A percentile compares a stretch with the other conserved stretches of the same genome.
Evolutionary conservation across 1,140 invertebrate species (phyloP).

Genomic region (Drosophila kohkoa): DNA sequence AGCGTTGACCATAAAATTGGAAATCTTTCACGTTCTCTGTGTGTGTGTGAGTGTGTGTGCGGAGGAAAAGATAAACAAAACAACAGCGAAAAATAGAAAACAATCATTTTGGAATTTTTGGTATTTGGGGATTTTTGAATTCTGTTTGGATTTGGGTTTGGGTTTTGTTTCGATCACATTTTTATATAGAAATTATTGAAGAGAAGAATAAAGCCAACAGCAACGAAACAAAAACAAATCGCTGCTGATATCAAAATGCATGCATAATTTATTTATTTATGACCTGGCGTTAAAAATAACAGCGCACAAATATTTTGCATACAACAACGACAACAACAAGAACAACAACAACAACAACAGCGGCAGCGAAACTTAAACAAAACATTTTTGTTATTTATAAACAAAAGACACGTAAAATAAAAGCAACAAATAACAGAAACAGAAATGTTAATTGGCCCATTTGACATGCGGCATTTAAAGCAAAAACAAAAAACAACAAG

Average conservation of each 20-base stretch:
- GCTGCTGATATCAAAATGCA: constrained; percentile 44
- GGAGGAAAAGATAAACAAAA: constrained; percentile 65
- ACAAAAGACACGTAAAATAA: constrained; percentile 62
- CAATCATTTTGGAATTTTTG: constrained; percentile 65
- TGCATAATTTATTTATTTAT: constrained; percentile 70
- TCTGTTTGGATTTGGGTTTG: constrained; percentile 46
- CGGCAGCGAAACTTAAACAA: constrained; percentile 60
- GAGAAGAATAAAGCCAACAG: constrained; percentile 38
- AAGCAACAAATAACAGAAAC: constrained; percentile 75
- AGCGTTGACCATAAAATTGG: constrained; percentile 79
- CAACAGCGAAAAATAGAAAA: constrained; percentile 49
- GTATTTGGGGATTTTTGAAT: constrained; percentile 14
- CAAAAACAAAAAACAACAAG: constrained; percentile 3
- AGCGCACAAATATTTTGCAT: constrained; percentile 72
- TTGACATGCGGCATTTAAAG: constrained; percentile 78
- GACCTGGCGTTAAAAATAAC: constrained; percentile 62
- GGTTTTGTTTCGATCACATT: constrained; percentile 58
- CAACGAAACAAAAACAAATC: background rate
- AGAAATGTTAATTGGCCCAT: constrained; percentile 83
- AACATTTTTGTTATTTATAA: constrained; percentile 79
- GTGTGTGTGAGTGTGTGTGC: constrained; percentile 29
- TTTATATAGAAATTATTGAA: constrained; percentile 71
- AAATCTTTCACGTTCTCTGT: constrained; percentile 76
- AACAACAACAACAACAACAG: constrained; percentile 30
- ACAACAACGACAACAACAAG: constrained; percentile 37